Evolutionary conservation across 92 coral and sea anemone species (phyloP), one percentile per base, ranked within the genome.

Genomic region (Chrysogorgia sp.): DNA sequence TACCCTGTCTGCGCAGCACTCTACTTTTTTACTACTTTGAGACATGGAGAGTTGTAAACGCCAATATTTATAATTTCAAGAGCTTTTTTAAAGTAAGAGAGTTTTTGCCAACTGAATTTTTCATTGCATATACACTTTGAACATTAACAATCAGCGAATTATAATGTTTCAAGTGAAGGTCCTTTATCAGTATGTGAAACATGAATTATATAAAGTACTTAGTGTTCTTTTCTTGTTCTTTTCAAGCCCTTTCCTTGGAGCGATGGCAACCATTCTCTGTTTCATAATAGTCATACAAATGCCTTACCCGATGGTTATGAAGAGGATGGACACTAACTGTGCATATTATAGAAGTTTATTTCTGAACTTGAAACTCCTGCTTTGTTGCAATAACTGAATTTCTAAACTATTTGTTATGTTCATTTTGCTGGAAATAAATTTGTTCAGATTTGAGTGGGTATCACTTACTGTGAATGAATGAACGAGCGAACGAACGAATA

Each of bases 221-320:
- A 28, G 30, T 34, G 47, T 12, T n/a, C 19, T 37, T 52, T 13
- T 52, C 41, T 14, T 58, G 37, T 70, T 75, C 15, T 40, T 28
- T 84, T 86, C 47, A 81, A 93, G 98, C 79, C 88, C 21, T 93
- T 93, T 76, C 98, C 98, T 14, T 93, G 98, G 98, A 85, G 90
- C 43, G 98, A 93, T 85, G 98, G 98, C 8, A 93, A 93, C 86
- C 96, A 86, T 61, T 83, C 90, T 14, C 67, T 93, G 74, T 91
- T 93, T 72, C 98, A 93, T 64, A 93, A 93, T 68, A 57, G 85
- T 0, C 98, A 93, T 34, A 8, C 90, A 49, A 93, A 93, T 85
- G 97, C 98, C 10, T 52, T 93, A 49, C 98, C 98, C 47, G 94
- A 91, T 0, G 98, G 98, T 19, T 93, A 86, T 70, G 97, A 92